phyloP scores from a whole-genome alignment of 1,140 invertebrate species.

The Lepidurus apus region DNA sequence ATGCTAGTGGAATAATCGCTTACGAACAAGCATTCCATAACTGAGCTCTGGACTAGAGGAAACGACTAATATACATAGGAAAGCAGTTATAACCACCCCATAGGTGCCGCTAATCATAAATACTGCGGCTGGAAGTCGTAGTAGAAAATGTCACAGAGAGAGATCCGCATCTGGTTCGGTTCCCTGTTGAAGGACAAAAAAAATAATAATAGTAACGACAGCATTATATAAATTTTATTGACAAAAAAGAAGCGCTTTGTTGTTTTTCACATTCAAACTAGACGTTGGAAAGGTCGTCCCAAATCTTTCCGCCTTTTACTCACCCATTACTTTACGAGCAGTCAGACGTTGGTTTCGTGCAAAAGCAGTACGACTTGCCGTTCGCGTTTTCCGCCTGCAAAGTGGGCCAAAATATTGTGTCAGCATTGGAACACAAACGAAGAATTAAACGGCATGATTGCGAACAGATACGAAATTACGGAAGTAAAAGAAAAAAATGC shows the following conservation, averaged over 20 bases:
- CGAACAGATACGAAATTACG: not conserved
- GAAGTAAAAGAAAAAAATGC: not conserved
- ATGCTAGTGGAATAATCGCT: too few species aligned
- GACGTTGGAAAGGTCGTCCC: not conserved
- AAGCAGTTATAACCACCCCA: not conserved
- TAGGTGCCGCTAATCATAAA: not conserved
- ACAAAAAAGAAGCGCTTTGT: not conserved
- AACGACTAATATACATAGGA: not conserved
- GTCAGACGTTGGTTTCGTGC: conserved; percentile 20
- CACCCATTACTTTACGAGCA: not conserved
- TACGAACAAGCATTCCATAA: too few species aligned
- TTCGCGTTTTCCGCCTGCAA: conserved; percentile 13
- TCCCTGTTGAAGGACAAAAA: not conserved
- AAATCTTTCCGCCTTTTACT: conserved; percentile 1
- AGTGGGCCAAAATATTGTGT: not conserved
- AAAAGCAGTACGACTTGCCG: conserved; percentile 17
- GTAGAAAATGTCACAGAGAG: not conserved
- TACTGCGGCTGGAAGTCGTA: conserved; percentile 6
- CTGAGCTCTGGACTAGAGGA: not conserved
- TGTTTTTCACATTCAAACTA: not conserved
- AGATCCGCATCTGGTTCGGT: not conserved
- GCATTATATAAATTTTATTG: not conserved
- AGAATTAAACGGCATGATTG: not conserved
- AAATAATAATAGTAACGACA: not conserved
- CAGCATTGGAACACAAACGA: not conserved